Percentiles rank a stretch among this genome's conserved stretches.
These are phyloP conservation scores for Helobdella robusta DNA, from an alignment of 2,888 invertebrate species.

Conservation along the genomic window DNA sequence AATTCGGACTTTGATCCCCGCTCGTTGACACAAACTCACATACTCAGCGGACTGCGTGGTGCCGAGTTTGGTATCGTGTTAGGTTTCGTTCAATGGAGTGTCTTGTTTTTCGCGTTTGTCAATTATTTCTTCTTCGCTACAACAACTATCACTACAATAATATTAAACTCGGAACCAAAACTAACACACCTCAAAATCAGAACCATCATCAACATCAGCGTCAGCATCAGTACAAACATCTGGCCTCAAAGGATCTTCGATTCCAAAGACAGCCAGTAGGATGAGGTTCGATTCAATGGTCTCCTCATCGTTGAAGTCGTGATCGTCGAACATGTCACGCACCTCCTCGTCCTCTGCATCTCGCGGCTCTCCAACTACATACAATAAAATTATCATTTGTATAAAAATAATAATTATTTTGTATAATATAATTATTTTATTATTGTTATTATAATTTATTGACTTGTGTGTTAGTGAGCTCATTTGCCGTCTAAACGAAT, in stretches of 20 bases:
- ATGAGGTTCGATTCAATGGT: constrained; percentile 1
- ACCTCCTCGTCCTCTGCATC: not conserved
- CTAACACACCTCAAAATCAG: not conserved
- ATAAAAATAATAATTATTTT: too few relatives aligned
- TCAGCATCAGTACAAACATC: constrained; percentile 16
- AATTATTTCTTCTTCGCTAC: too few relatives aligned
- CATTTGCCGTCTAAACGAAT: too few relatives aligned
- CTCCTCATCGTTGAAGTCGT: constrained; percentile 6
- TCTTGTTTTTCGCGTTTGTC: too few relatives aligned
- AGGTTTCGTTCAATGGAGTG: not conserved
- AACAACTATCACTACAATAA: too few relatives aligned
- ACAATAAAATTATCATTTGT: too few relatives aligned
- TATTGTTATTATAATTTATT: too few relatives aligned
- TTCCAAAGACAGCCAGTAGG: constrained; percentile 17
- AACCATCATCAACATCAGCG: not conserved
- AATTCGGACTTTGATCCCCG: not conserved
- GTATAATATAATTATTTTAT: too few relatives aligned
- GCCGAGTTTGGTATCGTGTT: too few relatives aligned
- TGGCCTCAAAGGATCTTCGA: constrained; percentile 20
- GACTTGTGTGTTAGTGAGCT: too few relatives aligned
- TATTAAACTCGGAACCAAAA: not conserved
- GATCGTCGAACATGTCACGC: not conserved
- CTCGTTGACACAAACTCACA: not conserved
- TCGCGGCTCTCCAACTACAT: too few relatives aligned
- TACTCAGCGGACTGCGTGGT: too few relatives aligned